Conservation (phyloP, 2,113 vertebrate species). For the Phoenicopterus ruber region DNA sequence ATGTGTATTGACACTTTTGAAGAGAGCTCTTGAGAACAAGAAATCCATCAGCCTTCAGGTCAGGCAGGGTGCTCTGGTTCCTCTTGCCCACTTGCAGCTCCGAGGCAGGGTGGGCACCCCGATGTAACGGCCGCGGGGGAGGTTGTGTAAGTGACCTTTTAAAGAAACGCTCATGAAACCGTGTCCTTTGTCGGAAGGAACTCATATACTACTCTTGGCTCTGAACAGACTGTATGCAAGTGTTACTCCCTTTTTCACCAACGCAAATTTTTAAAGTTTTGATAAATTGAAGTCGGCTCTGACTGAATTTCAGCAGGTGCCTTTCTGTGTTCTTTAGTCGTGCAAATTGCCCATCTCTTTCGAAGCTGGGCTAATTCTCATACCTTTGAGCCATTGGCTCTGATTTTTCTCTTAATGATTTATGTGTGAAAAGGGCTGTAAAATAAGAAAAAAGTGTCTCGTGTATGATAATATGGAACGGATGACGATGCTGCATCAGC, state of each 20-base stretch:
- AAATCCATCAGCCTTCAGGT: background rate
- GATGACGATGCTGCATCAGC: background rate
- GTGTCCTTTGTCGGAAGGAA: too few species aligned
- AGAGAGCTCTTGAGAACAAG: background rate
- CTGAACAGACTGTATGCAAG: background rate
- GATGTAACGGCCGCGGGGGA: accelerated
- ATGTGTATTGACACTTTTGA: background rate
- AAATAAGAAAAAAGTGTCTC: background rate
- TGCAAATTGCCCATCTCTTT: background rate
- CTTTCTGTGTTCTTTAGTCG: background rate
- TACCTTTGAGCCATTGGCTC: background rate
- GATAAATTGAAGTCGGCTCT: background rate
- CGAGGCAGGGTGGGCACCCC: background rate
- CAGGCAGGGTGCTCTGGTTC: background rate
- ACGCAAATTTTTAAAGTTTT: background rate
- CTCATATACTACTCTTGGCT: accelerated
- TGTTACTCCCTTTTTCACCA: background rate
- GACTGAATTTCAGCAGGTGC: background rate
- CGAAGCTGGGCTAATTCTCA: background rate
- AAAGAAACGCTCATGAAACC: background rate
- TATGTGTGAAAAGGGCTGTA: background rate
- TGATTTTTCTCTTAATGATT: background rate
- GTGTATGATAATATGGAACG: accelerated
- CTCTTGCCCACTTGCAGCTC: too few species aligned
- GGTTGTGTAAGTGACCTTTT: background rate